Evolutionary conservation across 1,140 invertebrate species (phyloP).

Genomic region (Panonychus citri): DNA sequence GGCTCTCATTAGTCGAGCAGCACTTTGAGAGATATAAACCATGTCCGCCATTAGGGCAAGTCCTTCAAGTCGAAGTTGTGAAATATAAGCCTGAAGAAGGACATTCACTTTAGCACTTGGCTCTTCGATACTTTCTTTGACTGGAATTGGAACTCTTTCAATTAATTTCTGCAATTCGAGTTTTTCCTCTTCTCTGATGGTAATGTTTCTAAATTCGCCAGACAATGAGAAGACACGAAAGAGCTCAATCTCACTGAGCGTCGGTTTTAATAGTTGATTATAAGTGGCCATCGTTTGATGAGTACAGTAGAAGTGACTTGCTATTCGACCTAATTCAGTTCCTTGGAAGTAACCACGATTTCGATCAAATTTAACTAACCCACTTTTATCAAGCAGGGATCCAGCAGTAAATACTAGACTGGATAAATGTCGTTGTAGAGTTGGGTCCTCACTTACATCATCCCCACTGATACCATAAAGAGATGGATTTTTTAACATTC

Average conservation of each 20-base stretch:
- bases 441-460: constrained; percentile 44
- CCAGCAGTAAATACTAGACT: constrained; percentile 94
- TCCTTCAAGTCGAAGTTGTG: constrained; percentile 89
- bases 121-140: constrained; percentile 97
- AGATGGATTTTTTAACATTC: constrained; percentile 55
- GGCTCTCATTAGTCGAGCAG: constrained; percentile 74
- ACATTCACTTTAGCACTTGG: constrained; percentile 92
- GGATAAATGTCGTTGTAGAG: constrained; percentile 65
- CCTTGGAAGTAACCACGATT: constrained; percentile 78
- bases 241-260: constrained; percentile 86
- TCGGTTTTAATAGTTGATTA: constrained; percentile 87
- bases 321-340: constrained; percentile 84
- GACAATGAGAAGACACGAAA: constrained; percentile 98
- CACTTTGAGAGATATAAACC: constrained; percentile 97
- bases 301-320: constrained; percentile 93
- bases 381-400: constrained; percentile 60
- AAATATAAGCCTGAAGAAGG: constrained; percentile 89
- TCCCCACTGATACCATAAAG: constrained; percentile 73
- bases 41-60: constrained; percentile 97
- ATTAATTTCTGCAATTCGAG: constrained; percentile 88
- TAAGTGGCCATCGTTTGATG: constrained; percentile 90
- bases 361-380: constrained; percentile 82
- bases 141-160: constrained; percentile 92
- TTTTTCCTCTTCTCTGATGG: constrained; percentile 93
- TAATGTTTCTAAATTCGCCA: constrained; percentile 71